Percentiles rank a stretch among this genome's conserved stretches.
Conservation (phyloP, 92 coral and sea anemone species). For the Epizoanthus illoricatus region DNA sequence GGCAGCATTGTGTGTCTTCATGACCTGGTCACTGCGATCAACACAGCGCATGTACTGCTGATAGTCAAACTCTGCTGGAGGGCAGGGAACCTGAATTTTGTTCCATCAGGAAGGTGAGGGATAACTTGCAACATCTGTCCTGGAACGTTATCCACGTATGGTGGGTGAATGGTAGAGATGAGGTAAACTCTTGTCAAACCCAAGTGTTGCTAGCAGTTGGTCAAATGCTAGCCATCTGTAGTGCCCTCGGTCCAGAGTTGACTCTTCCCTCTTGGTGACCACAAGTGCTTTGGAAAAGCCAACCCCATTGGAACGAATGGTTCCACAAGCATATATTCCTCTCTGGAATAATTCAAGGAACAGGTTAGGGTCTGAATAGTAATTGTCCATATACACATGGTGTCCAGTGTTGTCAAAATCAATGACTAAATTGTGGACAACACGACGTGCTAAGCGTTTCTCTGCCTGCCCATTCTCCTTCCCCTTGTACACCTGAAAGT, state of each 20-base stretch:
- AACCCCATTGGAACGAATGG: slow-evolving; percentile 16
- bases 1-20: slow-evolving; percentile 30
- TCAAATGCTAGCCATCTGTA: slow-evolving; percentile 35
- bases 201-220: slow-evolving; percentile 46
- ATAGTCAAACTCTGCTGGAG: slow-evolving; percentile 44
- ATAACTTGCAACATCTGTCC: slow-evolving; percentile 20
- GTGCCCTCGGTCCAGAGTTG: slow-evolving; percentile 27
- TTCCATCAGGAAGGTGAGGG: slow-evolving; percentile 3
- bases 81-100: slow-evolving; percentile 36
- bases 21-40: slow-evolving; percentile 39
- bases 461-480: slow-evolving; percentile 47
- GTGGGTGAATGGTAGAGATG: slow-evolving; percentile 60
- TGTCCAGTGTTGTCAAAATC: slow-evolving; percentile 24
- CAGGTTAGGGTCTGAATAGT: slow-evolving; percentile 53
- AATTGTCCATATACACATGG: slow-evolving; percentile 55
- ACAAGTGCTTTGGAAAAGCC: slow-evolving; percentile 19
- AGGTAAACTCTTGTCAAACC: slow-evolving; percentile 58
- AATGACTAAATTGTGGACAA: slow-evolving; percentile 43
- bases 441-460: slow-evolving; percentile 46
- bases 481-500: slow-evolving; percentile 54
- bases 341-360: slow-evolving; percentile 43
- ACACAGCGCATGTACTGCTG: slow-evolving; percentile 44
- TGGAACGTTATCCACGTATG: slow-evolving; percentile 35
- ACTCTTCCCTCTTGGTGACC: neutral
- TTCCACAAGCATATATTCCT: slow-evolving; percentile 20